Conservation (phyloP, 2,113 vertebrate genomes). For the Smithornis capensis region DNA sequence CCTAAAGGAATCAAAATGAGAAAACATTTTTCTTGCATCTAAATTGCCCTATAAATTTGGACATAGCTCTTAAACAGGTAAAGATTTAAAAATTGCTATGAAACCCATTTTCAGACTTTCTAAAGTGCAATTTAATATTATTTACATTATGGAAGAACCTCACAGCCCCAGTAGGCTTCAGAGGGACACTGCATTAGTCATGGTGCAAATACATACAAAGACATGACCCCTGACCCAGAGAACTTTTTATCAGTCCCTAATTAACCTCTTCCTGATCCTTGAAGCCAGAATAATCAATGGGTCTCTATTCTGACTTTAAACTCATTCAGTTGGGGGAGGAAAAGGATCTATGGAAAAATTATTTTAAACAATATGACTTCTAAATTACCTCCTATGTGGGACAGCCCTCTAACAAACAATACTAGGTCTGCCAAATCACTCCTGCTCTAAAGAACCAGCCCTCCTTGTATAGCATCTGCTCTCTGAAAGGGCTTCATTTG, state of each 20-base stretch:
- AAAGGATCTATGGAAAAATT: neutral
- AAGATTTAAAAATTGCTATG: neutral
- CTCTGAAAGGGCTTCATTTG: constrained; percentile 25
- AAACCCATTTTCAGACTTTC: neutral
- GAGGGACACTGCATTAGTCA: neutral
- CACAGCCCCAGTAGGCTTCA: neutral
- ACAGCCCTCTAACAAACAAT: neutral
- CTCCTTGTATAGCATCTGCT: constrained; percentile 4
- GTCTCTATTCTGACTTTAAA: constrained; percentile 17
- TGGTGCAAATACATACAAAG: constrained; percentile 9
- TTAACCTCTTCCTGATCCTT: neutral
- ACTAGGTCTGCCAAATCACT: neutral
- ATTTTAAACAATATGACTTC: neutral
- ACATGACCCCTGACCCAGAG: neutral
- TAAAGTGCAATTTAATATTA: neutral
- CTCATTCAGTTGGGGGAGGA: neutral
- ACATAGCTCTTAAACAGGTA: neutral
- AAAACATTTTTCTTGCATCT: neutral
- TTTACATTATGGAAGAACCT: neutral
- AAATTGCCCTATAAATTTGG: neutral
- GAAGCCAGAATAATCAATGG: neutral
- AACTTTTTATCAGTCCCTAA: constrained; percentile 46
- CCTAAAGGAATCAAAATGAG: neutral
- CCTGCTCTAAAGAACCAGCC: constrained; percentile 14
- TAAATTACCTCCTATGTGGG: neutral